These are phyloP conservation scores for Synanceia verrucosa DNA, from an alignment of 2,797 vertebrate genomes.

Conservation along the genomic window DNA sequence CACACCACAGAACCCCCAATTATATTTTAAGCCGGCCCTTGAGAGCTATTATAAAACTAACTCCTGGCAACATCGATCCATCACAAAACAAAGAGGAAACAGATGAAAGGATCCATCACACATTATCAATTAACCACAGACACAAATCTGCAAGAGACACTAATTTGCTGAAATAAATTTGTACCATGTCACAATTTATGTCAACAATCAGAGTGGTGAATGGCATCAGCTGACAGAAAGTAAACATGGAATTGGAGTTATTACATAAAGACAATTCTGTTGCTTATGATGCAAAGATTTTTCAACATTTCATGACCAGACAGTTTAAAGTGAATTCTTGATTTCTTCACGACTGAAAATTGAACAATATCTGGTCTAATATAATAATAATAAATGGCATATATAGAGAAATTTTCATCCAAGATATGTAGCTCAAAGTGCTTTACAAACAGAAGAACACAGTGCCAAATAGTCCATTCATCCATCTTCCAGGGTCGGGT, in stretches of 20 bases:
- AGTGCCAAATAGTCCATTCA: no score
- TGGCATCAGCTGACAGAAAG: background rate
- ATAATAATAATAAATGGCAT: background rate
- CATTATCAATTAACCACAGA: background rate
- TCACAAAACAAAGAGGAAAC: background rate
- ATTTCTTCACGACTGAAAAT: background rate
- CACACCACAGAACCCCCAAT: background rate
- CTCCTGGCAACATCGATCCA: fast-evolving
- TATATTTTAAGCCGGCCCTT: background rate
- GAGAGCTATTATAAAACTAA: background rate
- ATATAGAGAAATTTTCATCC: background rate
- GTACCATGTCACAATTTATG: background rate
- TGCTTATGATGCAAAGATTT: no score
- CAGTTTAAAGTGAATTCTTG: background rate
- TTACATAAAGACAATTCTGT: no score
- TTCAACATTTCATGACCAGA: no score
- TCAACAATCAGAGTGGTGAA: background rate
- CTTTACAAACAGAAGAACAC: no score
- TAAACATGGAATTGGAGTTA: background rate
- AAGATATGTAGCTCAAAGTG: background rate
- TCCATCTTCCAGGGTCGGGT: no score
- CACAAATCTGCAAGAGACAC: background rate
- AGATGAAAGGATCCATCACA: background rate
- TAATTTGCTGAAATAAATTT: background rate
- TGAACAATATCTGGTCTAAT: background rate